A percentile compares a stretch with the other conserved stretches of the same genome.
Conservation (phyloP, 2,113 vertebrate genomes). For the Oncorhynchus mykiss region DNA sequence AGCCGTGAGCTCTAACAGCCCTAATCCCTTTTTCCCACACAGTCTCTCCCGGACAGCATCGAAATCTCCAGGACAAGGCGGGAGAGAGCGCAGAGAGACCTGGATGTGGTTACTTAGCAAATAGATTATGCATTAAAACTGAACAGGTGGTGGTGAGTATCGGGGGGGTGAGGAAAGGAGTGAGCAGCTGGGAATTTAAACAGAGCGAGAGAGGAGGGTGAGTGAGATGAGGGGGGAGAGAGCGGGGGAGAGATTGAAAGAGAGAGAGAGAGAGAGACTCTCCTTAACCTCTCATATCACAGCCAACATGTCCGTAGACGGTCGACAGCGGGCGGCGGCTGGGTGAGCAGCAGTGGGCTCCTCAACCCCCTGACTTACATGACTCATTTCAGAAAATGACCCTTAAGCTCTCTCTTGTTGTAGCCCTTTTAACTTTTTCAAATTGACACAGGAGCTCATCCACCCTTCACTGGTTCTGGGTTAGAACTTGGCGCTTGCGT, state of each 20-base stretch:
- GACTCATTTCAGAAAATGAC: slow-evolving; percentile 44
- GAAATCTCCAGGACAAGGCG: not conserved
- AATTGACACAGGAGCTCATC: too few species aligned
- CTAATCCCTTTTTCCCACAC: not conserved
- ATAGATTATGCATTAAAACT: slow-evolving; percentile 76
- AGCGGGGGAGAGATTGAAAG: not conserved
- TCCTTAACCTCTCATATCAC: slow-evolving; percentile 69
- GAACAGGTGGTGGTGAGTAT: slow-evolving; percentile 62
- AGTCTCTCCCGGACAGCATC: not conserved
- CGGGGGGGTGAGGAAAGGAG: slow-evolving; percentile 11
- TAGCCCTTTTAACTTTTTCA: too few species aligned
- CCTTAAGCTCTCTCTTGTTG: too few species aligned
- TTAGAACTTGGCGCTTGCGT: too few species aligned
- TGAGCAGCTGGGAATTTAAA: slow-evolving; percentile 64
- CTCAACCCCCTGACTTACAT: slow-evolving; percentile 62
- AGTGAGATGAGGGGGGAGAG: too few species aligned
- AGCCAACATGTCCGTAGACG: slow-evolving; percentile 69
- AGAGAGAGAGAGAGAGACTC: slow-evolving; percentile 21
- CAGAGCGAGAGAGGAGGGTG: slow-evolving; percentile 12
- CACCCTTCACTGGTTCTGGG: too few species aligned
- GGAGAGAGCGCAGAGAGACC: slow-evolving; percentile 33
- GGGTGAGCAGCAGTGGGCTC: slow-evolving; percentile 33
- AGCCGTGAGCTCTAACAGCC: not conserved
- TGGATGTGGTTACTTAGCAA: slow-evolving; percentile 69
- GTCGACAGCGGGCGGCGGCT: slow-evolving; percentile 51